A percentile compares a stretch with the other conserved stretches of the same genome.
Evolutionary conservation across 1,140 invertebrate species (phyloP).

Genomic region (Phymorhynchus buccinoides): DNA sequence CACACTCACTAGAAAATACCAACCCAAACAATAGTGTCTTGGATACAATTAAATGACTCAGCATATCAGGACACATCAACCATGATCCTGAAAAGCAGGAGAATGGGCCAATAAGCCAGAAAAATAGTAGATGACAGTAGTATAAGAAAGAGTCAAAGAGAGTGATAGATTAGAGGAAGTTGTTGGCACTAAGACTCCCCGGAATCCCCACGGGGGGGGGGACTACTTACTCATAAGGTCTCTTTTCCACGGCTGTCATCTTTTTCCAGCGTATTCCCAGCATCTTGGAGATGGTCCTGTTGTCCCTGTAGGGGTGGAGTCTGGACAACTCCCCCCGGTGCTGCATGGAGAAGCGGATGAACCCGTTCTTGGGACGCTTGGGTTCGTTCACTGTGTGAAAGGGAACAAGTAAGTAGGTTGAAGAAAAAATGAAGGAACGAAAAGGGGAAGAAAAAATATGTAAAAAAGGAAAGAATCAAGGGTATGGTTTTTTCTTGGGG

Average conservation of each 20-base stretch:
- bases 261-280: constrained; percentile 57
- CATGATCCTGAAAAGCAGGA: no score
- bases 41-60: no score
- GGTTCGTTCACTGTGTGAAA: constrained; percentile 36
- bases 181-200: no score
- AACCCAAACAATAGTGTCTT: no score
- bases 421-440: background rate
- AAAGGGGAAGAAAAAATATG: no score
- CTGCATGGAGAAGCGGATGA: constrained; percentile 58
- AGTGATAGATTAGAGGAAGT: no score
- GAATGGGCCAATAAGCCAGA: no score
- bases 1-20: background rate
- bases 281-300: constrained; percentile 59
- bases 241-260: constrained; percentile 54
- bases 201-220: no score
- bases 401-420: background rate
- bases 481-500: background rate
- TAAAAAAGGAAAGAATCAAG: background rate
- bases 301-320: constrained; percentile 54
- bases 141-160: no score
- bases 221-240: constrained; percentile 57
- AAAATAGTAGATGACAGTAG: no score
- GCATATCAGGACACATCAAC: no score
- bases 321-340: constrained; percentile 45
- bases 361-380: constrained; percentile 59